A percentile compares a stretch with the other conserved stretches of the same genome.
These are phyloP conservation scores for Ricordea florida DNA, from an alignment of 92 coral and sea anemone genomes.

Conservation along the genomic window DNA sequence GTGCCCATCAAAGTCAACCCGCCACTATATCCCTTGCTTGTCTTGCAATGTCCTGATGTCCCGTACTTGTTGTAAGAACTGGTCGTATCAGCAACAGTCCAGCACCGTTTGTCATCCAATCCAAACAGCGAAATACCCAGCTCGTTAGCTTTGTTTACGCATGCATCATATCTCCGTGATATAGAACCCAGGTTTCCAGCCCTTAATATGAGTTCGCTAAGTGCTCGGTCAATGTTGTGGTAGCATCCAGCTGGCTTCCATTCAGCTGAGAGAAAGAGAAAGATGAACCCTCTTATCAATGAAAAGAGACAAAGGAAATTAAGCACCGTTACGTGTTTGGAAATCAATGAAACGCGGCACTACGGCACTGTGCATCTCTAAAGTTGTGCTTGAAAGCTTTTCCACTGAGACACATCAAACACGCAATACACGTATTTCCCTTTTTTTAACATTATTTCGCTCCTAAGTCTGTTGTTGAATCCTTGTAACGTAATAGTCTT, in stretches of 20 bases:
- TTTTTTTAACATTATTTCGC: too few species aligned
- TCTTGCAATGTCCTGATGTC: background rate
- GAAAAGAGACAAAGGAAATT: too few species aligned
- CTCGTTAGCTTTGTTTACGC: background rate
- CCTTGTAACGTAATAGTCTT: too few species aligned
- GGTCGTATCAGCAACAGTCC: background rate
- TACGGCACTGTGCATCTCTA: too few species aligned
- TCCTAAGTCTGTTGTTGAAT: too few species aligned
- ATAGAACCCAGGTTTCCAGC: background rate
- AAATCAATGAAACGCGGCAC: too few species aligned
- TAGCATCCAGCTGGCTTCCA: constrained; percentile 20
- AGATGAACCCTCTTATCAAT: too few species aligned
- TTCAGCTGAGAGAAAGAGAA: too few species aligned
- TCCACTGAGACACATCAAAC: too few species aligned
- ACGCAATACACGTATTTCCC: too few species aligned
- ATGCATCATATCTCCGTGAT: background rate
- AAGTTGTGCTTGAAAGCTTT: too few species aligned
- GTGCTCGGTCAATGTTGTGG: background rate
- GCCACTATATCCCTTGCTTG: background rate
- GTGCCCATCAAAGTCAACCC: background rate
- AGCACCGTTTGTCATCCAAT: constrained; percentile 18
- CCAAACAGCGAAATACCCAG: background rate
- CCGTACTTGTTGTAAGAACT: background rate
- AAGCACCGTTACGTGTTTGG: too few species aligned
- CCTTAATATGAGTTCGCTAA: background rate